Conservation (phyloP, 2,113 vertebrate species). For the Suricata suricatta region DNA sequence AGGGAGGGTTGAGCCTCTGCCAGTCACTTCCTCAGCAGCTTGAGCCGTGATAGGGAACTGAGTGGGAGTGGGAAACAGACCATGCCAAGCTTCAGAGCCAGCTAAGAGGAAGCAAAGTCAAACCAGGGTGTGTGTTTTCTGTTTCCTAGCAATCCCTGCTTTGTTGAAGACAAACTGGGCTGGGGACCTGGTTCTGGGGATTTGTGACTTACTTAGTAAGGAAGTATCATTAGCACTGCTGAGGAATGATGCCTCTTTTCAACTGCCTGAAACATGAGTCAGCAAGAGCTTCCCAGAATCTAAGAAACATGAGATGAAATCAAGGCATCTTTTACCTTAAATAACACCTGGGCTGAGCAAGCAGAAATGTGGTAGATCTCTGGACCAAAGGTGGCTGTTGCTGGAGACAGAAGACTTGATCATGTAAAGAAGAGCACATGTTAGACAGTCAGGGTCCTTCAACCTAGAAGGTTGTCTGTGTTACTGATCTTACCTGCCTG, state of each 20-base stretch:
- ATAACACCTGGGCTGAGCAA: not conserved
- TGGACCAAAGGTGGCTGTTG: not conserved
- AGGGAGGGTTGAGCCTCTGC: not conserved
- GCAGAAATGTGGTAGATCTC: not conserved
- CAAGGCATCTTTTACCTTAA: not conserved
- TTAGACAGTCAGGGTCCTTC: not conserved
- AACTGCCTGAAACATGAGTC: not conserved
- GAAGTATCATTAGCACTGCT: not conserved
- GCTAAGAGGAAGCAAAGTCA: conserved; percentile 8
- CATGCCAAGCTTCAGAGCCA: not conserved
- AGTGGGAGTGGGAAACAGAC: not conserved
- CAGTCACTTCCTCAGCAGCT: conserved; percentile 43
- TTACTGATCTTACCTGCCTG: not conserved
- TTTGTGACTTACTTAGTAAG: not conserved
- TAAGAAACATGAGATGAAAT: not conserved
- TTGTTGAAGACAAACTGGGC: not conserved
- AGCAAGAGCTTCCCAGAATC: not conserved
- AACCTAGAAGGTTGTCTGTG: not conserved
- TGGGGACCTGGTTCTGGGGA: not conserved
- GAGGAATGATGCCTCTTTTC: not conserved
- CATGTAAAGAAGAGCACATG: not conserved
- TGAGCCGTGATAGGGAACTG: not conserved
- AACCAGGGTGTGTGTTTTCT: not conserved
- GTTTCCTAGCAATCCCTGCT: conserved; percentile 5
- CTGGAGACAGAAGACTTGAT: not conserved